These are phyloP conservation scores for Sebastes alutus DNA, from an alignment of 2,797 vertebrate species.

Conservation along the genomic window DNA sequence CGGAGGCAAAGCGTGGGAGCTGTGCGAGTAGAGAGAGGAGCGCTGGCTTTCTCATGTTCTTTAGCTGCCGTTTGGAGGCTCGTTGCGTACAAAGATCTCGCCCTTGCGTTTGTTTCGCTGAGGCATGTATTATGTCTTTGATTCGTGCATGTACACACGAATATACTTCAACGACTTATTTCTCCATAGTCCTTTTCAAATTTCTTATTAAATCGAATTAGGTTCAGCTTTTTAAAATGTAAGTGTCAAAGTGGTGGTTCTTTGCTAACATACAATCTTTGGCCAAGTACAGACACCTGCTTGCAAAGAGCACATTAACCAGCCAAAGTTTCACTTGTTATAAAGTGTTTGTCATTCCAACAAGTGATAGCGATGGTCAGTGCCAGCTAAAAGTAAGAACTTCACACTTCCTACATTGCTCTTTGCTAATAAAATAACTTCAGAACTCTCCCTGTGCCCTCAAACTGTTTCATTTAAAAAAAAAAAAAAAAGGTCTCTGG, in stretches of 20 bases:
- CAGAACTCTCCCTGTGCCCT: neutral
- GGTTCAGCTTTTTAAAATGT: neutral
- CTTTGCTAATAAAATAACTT: neutral
- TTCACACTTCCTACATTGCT: neutral
- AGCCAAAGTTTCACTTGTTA: neutral
- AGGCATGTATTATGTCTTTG: neutral
- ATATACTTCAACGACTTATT: neutral
- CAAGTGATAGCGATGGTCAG: neutral
- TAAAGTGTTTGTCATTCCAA: neutral
- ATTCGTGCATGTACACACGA: conserved; percentile 8
- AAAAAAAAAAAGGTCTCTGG: neutral
- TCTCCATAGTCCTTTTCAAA: neutral
- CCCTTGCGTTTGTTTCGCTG: conserved; percentile 32
- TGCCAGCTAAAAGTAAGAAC: no score
- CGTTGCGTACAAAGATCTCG: conserved; percentile 17
- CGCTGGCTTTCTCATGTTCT: conserved; percentile 32
- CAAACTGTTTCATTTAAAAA: neutral
- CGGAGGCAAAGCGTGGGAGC: conserved; percentile 48
- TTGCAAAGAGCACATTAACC: neutral
- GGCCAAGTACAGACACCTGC: neutral
- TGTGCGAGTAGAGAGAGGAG: conserved; percentile 4
- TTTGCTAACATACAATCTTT: neutral
- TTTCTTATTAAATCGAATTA: neutral
- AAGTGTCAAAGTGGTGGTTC: neutral
- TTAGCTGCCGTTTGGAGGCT: conserved; percentile 28